These are phyloP conservation scores for Cranoglanis bouderius DNA, from an alignment of 2,113 vertebrate species.

Conservation along the genomic window DNA sequence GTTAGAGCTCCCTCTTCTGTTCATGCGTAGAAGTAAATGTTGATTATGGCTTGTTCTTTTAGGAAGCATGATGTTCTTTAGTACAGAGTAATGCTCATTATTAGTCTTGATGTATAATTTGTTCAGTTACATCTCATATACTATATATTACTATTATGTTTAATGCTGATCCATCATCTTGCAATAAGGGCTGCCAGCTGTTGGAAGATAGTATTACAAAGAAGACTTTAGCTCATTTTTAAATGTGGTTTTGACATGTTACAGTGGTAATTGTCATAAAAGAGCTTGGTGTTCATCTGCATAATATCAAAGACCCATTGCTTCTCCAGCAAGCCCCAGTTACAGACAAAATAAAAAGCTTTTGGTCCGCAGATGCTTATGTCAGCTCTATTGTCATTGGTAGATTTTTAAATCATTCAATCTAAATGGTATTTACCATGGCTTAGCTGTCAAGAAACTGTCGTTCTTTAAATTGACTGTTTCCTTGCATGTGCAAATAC, in stretches of 20 bases:
- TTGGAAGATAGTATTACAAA: background rate
- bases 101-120: background rate
- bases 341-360: slow-evolving; percentile 1
- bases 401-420: background rate
- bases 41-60: background rate
- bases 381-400: background rate
- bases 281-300: background rate
- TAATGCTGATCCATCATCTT: background rate
- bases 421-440: background rate
- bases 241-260: background rate
- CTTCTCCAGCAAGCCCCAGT: background rate
- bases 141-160: background rate
- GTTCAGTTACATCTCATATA: background rate
- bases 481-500: slow-evolving; percentile 10
- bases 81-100: background rate
- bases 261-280: background rate
- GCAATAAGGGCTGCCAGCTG: slow-evolving; percentile 6
- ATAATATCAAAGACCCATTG: background rate
- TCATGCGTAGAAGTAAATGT: background rate
- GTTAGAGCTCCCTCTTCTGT: background rate
- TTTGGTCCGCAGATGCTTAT: background rate
- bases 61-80: background rate
- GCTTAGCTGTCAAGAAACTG: background rate
- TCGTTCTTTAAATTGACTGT: background rate
- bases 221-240: background rate